phyloP scores from a whole-genome alignment of 1,140 invertebrate genomes.

The Xylocopa sonorina region DNA sequence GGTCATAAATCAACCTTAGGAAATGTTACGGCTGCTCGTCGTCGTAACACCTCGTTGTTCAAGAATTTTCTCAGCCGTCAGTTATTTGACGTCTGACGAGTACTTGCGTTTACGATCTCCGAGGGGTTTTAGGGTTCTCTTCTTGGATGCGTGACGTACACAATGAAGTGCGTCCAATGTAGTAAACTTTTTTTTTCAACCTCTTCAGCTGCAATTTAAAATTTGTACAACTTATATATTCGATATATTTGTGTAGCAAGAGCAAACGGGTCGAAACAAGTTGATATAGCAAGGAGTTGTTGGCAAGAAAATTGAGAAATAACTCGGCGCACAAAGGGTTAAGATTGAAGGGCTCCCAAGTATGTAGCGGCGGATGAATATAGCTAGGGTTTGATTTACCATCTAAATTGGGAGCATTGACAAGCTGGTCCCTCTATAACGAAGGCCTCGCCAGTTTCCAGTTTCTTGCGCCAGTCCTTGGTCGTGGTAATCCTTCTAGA shows the following conservation, averaged over 20 bases:
- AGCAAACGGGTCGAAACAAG: too few relatives aligned
- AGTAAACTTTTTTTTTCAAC: too few relatives aligned
- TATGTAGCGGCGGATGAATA: neutral
- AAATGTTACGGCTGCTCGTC: neutral
- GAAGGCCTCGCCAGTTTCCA: conserved; percentile 18
- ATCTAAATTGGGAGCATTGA: conserved; percentile 22
- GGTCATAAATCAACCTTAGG: neutral
- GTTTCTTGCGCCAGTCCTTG: conserved; percentile 15
- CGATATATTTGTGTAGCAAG: too few relatives aligned
- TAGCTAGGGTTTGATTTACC: neutral
- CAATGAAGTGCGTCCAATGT: too few relatives aligned
- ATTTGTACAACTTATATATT: too few relatives aligned
- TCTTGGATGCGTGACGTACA: too few relatives aligned
- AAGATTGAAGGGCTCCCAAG: neutral
- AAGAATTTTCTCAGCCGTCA: neutral
- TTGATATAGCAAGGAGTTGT: too few relatives aligned
- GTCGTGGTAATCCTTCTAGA: conserved; percentile 32
- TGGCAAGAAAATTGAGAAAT: too few relatives aligned
- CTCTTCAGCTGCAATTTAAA: too few relatives aligned
- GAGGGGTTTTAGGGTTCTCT: too few relatives aligned
- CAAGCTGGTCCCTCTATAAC: neutral
- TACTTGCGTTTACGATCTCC: neutral
- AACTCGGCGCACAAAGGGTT: too few relatives aligned
- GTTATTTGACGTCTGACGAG: too few relatives aligned
- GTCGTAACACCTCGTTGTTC: neutral